Evolutionary conservation across 2,888 invertebrate genomes (phyloP).

Genomic region (Dermolepida albohirtum): DNA sequence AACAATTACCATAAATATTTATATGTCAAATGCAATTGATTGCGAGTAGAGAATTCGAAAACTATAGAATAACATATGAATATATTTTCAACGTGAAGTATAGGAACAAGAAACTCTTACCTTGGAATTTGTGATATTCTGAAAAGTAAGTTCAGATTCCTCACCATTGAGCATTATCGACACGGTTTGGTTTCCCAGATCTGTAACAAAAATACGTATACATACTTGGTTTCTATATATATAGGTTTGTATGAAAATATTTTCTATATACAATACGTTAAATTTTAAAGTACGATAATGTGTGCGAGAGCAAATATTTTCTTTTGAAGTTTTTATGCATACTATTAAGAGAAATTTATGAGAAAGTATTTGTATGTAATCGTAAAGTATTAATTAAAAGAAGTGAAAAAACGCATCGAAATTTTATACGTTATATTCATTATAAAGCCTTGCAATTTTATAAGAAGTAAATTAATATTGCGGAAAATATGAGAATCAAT

Average conservation of each 20-base stretch:
- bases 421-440: no score
- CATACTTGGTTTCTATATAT: no score
- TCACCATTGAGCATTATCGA: slow-evolving; percentile 93
- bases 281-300: slow-evolving; percentile 2
- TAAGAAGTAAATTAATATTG: no score
- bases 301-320: background rate
- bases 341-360: no score
- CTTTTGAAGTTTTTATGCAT: background rate
- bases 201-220: slow-evolving; percentile 65
- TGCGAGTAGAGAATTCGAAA: no score
- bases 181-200: slow-evolving; percentile 85
- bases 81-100: background rate
- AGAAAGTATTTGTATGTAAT: no score
- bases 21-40: background rate
- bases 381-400: no score
- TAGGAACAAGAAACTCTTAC: slow-evolving; percentile 64
- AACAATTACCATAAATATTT: background rate
- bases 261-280: background rate
- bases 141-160: slow-evolving; percentile 91
- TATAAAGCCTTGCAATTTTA: no score
- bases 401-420: no score
- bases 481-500: no score
- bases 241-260: background rate
- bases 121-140: slow-evolving; percentile 79
- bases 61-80: background rate